These are phyloP conservation scores for Orchesella flavescens DNA, from an alignment of 2,888 invertebrate species.

Conservation along the genomic window DNA sequence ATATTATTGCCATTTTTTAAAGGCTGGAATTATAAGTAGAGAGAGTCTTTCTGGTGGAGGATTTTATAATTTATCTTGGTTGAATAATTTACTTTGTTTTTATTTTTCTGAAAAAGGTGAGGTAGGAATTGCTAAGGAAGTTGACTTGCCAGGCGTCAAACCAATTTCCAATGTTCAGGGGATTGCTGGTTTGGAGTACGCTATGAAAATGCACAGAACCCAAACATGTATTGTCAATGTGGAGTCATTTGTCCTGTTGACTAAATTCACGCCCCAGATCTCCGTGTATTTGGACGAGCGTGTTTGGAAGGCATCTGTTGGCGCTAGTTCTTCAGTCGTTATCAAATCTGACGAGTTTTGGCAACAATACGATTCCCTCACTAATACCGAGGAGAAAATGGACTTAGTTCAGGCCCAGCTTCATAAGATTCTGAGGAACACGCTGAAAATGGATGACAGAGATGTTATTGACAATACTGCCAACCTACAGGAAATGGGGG, in stretches of 20 bases:
- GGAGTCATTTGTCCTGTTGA: slow-evolving; percentile 41
- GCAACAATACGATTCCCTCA: slow-evolving; percentile 52
- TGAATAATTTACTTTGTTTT: too few species aligned
- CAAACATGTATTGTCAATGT: slow-evolving; percentile 43
- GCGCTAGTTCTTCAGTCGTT: too few species aligned
- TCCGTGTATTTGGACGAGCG: slow-evolving; percentile 58
- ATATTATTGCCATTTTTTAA: too few species aligned
- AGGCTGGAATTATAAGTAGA: too few species aligned
- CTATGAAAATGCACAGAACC: slow-evolving; percentile 35
- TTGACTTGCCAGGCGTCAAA: slow-evolving; percentile 55
- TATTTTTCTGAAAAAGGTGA: too few species aligned
- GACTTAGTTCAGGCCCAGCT: slow-evolving; percentile 9
- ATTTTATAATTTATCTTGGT: too few species aligned
- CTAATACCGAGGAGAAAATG: background rate
- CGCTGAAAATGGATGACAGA: slow-evolving; percentile 16
- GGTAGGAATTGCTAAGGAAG: slow-evolving; percentile 54
- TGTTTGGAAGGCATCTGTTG: slow-evolving; percentile 44
- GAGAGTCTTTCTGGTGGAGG: too few species aligned
- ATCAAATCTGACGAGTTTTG: slow-evolving; percentile 50
- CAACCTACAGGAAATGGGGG: slow-evolving; percentile 53
- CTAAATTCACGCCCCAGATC: slow-evolving; percentile 22
- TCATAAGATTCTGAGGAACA: background rate
- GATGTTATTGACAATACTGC: slow-evolving; percentile 25
- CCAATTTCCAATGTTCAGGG: slow-evolving; percentile 55
- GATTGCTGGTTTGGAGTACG: slow-evolving; percentile 33